Percentiles rank a stretch among this genome's conserved stretches.
Evolutionary conservation across 2,888 invertebrate genomes (phyloP).

Genomic region (Limnephilus lunatus): DNA sequence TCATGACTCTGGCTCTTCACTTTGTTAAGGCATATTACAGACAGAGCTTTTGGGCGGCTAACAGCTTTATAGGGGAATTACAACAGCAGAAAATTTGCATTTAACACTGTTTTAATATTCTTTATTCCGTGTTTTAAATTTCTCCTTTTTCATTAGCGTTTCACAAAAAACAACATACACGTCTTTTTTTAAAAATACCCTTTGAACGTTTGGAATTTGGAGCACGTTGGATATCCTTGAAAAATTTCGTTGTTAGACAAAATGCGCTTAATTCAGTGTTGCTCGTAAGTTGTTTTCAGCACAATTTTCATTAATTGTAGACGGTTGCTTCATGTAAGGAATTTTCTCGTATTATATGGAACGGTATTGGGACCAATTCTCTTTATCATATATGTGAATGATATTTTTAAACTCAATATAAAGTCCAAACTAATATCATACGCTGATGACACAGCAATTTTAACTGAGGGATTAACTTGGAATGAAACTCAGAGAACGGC

Average conservation of each 20-base stretch:
- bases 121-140: neutral
- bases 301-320: neutral
- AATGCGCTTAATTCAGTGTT: neutral
- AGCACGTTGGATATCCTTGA: neutral
- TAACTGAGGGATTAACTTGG: no score
- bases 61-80: constrained; percentile 20
- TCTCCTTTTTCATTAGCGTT: neutral
- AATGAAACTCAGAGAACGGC: no score
- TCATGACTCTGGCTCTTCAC: neutral
- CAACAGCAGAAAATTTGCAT: constrained; percentile 7
- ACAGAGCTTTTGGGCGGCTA: neutral
- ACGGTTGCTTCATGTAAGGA: neutral
- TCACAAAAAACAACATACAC: neutral
- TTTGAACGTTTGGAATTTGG: no score
- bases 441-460: no score
- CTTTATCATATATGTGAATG: no score
- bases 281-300: neutral
- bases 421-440: no score
- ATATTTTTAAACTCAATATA: no score
- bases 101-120: constrained; percentile 25
- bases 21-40: neutral
- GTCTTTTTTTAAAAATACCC: neutral
- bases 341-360: neutral
- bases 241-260: neutral
- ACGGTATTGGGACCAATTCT: no score